Conservation (phyloP, 2,797 vertebrate genomes). For the Gila robusta region DNA sequence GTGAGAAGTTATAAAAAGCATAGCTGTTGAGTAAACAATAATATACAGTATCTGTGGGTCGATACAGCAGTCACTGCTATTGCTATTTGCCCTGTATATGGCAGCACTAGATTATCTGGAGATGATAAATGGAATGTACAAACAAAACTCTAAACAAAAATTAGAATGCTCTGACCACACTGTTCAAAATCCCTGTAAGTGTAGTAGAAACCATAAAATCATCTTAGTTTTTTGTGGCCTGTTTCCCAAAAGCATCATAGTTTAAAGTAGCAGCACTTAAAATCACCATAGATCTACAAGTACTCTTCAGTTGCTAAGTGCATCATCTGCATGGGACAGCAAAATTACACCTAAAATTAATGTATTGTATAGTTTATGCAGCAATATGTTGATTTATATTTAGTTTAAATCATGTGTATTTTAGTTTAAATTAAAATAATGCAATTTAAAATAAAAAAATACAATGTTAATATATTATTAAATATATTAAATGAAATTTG, state of each 20-base stretch:
- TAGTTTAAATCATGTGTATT: not conserved
- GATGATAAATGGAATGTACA: not conserved
- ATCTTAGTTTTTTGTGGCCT: not conserved
- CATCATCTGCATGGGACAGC: not conserved
- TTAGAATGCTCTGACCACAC: not conserved
- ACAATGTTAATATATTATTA: no score
- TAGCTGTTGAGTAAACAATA: conserved; percentile 46
- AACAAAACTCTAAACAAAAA: not conserved
- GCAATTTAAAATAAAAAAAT: no score
- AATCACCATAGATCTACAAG: not conserved
- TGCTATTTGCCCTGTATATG: not conserved
- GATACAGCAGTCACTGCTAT: conserved; percentile 1
- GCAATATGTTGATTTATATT: not conserved
- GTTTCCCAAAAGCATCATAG: not conserved
- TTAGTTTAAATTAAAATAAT: not conserved
- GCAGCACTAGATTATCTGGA: not conserved
- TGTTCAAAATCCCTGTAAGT: not conserved
- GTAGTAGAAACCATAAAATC: not conserved
- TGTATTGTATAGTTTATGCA: not conserved
- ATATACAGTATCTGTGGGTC: not conserved
- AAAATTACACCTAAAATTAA: not conserved
- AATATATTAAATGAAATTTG: no score
- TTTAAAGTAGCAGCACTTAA: not conserved
- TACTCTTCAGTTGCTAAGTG: not conserved
- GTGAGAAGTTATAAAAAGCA: conserved; percentile 80